These are phyloP conservation scores for Notolepis coatsorum DNA, from an alignment of 2,797 vertebrate genomes.

Conservation along the genomic window DNA sequence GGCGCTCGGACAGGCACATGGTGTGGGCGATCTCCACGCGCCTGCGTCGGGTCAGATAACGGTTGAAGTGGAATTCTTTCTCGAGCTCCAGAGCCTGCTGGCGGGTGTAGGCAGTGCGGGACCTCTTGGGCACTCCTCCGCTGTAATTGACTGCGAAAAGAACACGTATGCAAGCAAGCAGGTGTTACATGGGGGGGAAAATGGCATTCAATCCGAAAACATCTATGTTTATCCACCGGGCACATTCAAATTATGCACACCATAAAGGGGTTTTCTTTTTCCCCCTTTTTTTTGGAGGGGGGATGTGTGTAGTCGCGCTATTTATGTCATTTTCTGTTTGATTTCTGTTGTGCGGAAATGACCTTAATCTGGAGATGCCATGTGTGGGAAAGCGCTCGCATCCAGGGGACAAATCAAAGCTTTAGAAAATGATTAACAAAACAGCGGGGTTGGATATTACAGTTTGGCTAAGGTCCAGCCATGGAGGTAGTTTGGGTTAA, in stretches of 20 bases:
- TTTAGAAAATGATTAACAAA: constrained; percentile 77
- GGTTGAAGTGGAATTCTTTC: constrained; percentile 99
- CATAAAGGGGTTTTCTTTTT: constrained; percentile 13
- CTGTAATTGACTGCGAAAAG: constrained; percentile 91
- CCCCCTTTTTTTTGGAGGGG: constrained; percentile 9
- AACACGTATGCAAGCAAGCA: constrained; percentile 80
- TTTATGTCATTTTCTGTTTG: constrained; percentile 40
- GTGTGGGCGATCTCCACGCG: constrained; percentile 98
- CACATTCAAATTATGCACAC: constrained; percentile 26
- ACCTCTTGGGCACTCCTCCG: constrained; percentile 98
- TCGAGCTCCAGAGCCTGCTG: constrained; percentile 99
- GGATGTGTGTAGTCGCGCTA: constrained; percentile 34
- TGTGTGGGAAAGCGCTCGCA: constrained; percentile 64
- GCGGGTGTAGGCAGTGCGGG: constrained; percentile 98
- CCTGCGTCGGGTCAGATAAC: constrained; percentile 97
- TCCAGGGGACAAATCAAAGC: constrained; percentile 75
- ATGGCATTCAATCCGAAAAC: constrained; percentile 41
- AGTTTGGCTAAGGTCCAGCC: constrained; percentile 76
- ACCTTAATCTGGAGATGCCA: constrained; percentile 68
- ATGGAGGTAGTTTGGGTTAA: constrained; percentile 85
- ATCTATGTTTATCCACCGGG: constrained; percentile 38
- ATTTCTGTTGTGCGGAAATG: constrained; percentile 55
- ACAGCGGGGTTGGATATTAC: constrained; percentile 75
- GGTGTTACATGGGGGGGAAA: constrained; percentile 76
- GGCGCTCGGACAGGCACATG: constrained; percentile 96